Evolutionary conservation across 2,113 vertebrate genomes (phyloP).

Genomic region (Eolophus roseicapilla): DNA sequence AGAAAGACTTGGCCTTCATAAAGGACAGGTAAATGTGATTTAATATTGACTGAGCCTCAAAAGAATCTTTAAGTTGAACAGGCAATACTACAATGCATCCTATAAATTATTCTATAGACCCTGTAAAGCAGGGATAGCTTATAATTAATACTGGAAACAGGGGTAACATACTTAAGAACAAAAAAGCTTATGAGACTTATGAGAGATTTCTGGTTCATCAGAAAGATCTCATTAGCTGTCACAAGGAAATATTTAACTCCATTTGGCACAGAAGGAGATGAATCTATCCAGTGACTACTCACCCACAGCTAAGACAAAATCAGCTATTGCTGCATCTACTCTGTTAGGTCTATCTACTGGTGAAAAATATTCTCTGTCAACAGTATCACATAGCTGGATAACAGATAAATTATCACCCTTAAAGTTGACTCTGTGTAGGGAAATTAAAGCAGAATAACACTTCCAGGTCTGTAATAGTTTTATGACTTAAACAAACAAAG

Average conservation of each 20-base stretch:
- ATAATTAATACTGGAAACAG: not conserved
- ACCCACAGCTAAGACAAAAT: not conserved
- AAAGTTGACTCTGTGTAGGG: not conserved
- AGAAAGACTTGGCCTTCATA: not conserved
- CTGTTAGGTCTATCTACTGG: not conserved
- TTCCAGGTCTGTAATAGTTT: not conserved
- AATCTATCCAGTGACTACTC: not conserved
- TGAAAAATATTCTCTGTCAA: not conserved
- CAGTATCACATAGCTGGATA: not conserved
- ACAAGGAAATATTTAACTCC: not conserved
- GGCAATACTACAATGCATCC: not conserved
- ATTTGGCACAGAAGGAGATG: not conserved
- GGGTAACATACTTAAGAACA: not conserved
- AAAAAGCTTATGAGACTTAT: not conserved
- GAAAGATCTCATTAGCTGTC: not conserved
- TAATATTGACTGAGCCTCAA: not conserved
- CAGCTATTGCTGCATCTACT: not conserved
- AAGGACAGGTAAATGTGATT: not conserved
- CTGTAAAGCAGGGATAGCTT: not conserved
- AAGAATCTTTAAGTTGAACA: not conserved
- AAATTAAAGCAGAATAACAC: not conserved
- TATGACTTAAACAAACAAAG: not conserved
- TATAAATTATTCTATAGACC: not conserved
- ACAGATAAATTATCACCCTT: not conserved
- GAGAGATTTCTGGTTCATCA: not conserved